Conservation (phyloP, 2,797 vertebrate genomes). For the Dipus sagitta region DNA sequence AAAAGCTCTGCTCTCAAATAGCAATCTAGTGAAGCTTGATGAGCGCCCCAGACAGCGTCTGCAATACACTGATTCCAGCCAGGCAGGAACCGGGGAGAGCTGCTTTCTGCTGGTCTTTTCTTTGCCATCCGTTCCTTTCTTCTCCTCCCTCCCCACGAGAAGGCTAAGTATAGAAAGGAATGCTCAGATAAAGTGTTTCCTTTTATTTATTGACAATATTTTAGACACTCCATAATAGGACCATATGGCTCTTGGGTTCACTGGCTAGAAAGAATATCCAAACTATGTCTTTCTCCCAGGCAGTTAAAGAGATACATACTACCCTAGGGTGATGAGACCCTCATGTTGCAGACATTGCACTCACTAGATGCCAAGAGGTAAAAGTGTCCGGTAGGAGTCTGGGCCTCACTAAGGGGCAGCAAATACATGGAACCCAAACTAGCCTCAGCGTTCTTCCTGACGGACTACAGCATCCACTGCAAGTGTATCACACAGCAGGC, state of each 20-base stretch:
- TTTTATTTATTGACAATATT: slow-evolving; percentile 45
- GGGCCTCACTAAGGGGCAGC: background rate
- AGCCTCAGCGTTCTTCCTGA: background rate
- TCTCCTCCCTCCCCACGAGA: background rate
- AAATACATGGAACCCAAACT: background rate
- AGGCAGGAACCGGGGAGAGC: background rate
- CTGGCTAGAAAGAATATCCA: background rate
- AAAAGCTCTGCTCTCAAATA: background rate
- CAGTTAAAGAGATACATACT: background rate
- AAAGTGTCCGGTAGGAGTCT: background rate
- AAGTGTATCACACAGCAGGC: background rate
- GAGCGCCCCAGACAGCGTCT: background rate
- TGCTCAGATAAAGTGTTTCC: slow-evolving; percentile 31
- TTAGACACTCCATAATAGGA: background rate
- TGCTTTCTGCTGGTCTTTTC: background rate
- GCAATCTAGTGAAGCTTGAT: background rate
- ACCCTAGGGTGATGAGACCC: background rate
- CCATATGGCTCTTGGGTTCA: background rate
- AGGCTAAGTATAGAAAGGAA: slow-evolving; percentile 45
- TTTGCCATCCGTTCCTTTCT: background rate
- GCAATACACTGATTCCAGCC: background rate
- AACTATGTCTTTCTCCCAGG: background rate
- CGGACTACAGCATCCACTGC: background rate
- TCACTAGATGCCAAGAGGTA: background rate
- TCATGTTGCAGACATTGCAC: background rate